Evolutionary conservation across 2,888 invertebrate species (phyloP).

Genomic region (Drosophila helvetica): DNA sequence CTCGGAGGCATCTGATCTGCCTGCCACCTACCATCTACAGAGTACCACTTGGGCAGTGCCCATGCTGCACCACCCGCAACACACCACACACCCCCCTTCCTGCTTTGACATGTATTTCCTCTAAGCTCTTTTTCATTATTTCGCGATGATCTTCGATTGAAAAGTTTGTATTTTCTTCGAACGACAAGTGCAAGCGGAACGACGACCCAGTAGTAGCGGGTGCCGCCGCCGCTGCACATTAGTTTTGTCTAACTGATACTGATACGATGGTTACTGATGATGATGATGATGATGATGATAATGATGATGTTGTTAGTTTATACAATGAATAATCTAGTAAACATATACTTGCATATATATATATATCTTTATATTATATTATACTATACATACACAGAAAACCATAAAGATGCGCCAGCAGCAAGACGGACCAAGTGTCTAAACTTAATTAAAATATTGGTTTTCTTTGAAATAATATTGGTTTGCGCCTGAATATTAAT

Average conservation of each 20-base stretch:
- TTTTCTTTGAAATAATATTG: background rate
- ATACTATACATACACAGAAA: background rate
- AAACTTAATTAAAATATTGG: constrained; percentile 10
- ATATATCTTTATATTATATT: constrained; percentile 45
- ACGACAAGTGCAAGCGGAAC: constrained; percentile 42
- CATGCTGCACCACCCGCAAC: background rate
- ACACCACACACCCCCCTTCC: constrained; percentile 3
- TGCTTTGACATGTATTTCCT: constrained; percentile 40
- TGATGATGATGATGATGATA: constrained; percentile 52
- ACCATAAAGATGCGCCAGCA: constrained; percentile 41
- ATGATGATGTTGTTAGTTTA: constrained; percentile 76
- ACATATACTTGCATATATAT: constrained; percentile 44
- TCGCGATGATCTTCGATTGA: constrained; percentile 62
- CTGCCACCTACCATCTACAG: constrained; percentile 29
- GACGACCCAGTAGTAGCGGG: constrained; percentile 16
- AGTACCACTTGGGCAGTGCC: constrained; percentile 38
- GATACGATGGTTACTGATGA: constrained; percentile 24
- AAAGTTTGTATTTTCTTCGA: constrained; percentile 63
- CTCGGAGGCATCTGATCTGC: background rate
- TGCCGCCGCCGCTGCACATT: constrained; percentile 60
- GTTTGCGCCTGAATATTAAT: background rate
- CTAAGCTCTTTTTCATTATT: constrained; percentile 47
- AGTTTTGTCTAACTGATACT: constrained; percentile 57
- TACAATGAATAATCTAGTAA: constrained; percentile 55
- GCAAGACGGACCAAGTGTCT: constrained; percentile 35